Base-by-base conservation (phyloP, 1,140 invertebrate species). In the Saxidomus purpurata region DNA sequence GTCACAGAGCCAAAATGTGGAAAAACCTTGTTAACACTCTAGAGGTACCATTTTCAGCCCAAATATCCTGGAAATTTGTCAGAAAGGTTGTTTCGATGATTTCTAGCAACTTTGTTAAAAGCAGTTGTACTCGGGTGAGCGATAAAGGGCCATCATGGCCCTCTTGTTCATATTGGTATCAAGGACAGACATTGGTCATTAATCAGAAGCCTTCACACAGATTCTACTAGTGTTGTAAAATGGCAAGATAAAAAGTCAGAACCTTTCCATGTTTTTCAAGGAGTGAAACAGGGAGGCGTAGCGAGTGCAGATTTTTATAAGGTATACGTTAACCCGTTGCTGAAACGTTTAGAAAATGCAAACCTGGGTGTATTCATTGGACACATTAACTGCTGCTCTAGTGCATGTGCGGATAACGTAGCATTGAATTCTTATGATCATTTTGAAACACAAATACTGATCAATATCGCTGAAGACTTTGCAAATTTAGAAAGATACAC, bases 211-310 rank as follows among this genome's bases (percentile, higher is more conserved):
- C 22, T 74, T 8, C 36, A 38, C 22, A 9, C 3, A 74, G 2
- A 69, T 8, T 3, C 63, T 28, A 8, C 63, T 31, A 69, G 34
- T 36, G 34, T 69, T 15, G 63, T n/a, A 6, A 61, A 61, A 6
- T 9, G 6, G 22, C 6, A 22, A 9, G 22, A 22, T 61, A 4
- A 3, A 6, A 9, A n/a, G 4, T 1, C 0, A 40, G 6, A 61
- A 69, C 28, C 25, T 31, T 34, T 69, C 13, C 1, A 69, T 3
- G 17, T 74, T 6, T 38, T 6, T n/a, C 69, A 74, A 43, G 69
- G 34, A 2, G 76, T 79, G n/a, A 11, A 28, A 36, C 76, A 79
- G 22, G 76, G 76, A 49, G 76, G 76, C 4, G 25, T 79, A 17
- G 8, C n/a, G 4, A 25, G 11, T 13, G 40, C 76, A 22, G 76